phyloP scores from a whole-genome alignment of 2,888 invertebrate genomes.

The Drosophila siamana region DNA sequence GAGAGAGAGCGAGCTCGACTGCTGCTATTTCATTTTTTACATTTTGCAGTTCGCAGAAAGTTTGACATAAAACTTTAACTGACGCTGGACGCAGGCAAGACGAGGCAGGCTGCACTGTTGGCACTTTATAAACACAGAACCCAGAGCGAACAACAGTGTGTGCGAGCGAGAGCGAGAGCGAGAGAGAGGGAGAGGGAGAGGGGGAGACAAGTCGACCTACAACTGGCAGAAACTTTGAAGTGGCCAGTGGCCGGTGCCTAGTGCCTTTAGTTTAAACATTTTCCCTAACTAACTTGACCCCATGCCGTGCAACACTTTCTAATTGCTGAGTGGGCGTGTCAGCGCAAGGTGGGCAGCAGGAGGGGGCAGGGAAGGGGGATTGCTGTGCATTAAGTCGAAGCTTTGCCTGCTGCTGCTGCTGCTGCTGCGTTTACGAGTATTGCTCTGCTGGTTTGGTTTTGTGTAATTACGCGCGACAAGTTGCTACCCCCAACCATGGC shows the following conservation, averaged over 20 bases:
- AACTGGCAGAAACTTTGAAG: slow-evolving; percentile 41
- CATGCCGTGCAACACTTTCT: slow-evolving; percentile 45
- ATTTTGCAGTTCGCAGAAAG: slow-evolving; percentile 52
- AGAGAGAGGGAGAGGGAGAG: slow-evolving; percentile 6
- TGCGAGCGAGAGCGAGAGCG: slow-evolving; percentile 7
- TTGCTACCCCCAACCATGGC: slow-evolving; percentile 28
- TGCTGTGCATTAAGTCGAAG: slow-evolving; percentile 43
- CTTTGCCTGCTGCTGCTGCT: slow-evolving; percentile 34
- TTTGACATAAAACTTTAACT: slow-evolving; percentile 55
- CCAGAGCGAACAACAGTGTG: not conserved
- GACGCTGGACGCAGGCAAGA: not conserved
- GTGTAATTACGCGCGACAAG: slow-evolving; percentile 78
- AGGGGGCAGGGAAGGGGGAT: not conserved
- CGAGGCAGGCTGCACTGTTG: slow-evolving; percentile 33
- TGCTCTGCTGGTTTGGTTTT: slow-evolving; percentile 29
- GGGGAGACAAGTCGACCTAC: not conserved
- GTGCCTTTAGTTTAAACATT: slow-evolving; percentile 7
- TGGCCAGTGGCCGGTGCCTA: slow-evolving; percentile 12
- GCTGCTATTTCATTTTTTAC: slow-evolving; percentile 44
- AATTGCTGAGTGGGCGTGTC: slow-evolving; percentile 35
- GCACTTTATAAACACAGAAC: slow-evolving; percentile 63
- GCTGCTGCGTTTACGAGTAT: slow-evolving; percentile 43
- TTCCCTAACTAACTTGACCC: slow-evolving; percentile 12
- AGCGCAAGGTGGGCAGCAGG: too few species aligned
- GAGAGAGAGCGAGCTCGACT: not conserved